Conservation (phyloP, 2,113 vertebrate species). For the Thomomys bottae region DNA sequence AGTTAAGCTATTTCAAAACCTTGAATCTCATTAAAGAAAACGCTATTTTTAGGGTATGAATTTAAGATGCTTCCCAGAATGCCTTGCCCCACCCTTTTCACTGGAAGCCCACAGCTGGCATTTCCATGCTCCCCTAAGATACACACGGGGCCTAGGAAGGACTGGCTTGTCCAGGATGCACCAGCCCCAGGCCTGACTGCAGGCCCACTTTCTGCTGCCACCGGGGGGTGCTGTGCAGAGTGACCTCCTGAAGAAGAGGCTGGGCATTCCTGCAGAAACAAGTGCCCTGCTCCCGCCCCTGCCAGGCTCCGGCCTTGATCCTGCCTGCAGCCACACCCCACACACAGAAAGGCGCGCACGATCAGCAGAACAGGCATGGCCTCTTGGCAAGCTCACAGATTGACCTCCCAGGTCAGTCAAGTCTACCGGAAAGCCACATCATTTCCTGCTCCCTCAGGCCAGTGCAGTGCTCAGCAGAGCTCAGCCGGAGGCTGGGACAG, state of each 20-base stretch:
- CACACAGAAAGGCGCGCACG: rapidly evolving
- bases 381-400: neutral
- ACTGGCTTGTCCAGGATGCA: no score
- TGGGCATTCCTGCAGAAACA: no score
- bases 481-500: neutral
- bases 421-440: neutral
- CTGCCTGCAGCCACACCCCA: rapidly evolving
- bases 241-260: neutral
- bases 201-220: rapidly evolving
- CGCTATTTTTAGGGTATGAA: conserved; percentile 9
- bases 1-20: conserved; percentile 50
- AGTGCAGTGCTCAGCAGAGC: rapidly evolving
- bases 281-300: rapidly evolving
- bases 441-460: neutral
- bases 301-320: no score
- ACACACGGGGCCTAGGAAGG: neutral
- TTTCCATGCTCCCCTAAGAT: neutral
- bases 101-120: no score
- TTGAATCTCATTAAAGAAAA: conserved; percentile 49
- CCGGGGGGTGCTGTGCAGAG: rapidly evolving
- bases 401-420: neutral
- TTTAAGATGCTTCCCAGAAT: neutral
- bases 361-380: neutral
- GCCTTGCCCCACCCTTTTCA: neutral
- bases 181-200: rapidly evolving